These are phyloP conservation scores for Ctenopoma multispine DNA, from an alignment of 2,797 vertebrate species.

Conservation along the genomic window DNA sequence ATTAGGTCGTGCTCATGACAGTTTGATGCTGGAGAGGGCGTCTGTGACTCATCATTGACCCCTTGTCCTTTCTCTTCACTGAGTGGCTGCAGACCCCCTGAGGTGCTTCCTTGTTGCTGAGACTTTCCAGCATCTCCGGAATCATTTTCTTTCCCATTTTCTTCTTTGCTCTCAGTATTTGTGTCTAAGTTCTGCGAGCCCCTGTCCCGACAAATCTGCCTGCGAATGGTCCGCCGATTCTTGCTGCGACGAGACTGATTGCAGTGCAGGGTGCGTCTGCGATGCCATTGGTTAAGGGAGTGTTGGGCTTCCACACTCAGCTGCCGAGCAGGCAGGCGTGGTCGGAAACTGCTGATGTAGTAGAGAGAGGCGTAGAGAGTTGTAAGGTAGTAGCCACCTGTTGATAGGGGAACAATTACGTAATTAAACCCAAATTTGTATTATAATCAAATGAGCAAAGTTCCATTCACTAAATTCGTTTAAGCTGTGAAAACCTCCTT, in stretches of 20 bases:
- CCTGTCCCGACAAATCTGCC: slow-evolving; percentile 31
- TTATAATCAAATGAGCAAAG: not conserved
- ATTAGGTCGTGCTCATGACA: slow-evolving; percentile 1
- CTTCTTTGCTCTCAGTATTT: slow-evolving; percentile 14
- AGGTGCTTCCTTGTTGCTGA: slow-evolving; percentile 18
- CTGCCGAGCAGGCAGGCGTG: slow-evolving; percentile 79
- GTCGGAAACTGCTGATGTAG: slow-evolving; percentile 89
- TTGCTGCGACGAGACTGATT: slow-evolving; percentile 70
- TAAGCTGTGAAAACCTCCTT: too few relatives aligned
- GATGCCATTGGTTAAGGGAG: slow-evolving; percentile 91
- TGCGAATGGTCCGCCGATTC: slow-evolving; percentile 73
- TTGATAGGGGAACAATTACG: slow-evolving; percentile 1
- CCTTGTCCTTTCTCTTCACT: slow-evolving; percentile 35
- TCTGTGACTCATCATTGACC: slow-evolving; percentile 9
- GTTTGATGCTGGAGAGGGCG: not conserved
- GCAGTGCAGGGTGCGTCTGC: slow-evolving; percentile 88
- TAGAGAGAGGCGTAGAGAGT: slow-evolving; percentile 90
- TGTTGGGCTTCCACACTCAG: slow-evolving; percentile 88
- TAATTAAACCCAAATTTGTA: not conserved
- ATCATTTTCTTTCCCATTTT: slow-evolving; percentile 9
- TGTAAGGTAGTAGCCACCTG: slow-evolving; percentile 93
- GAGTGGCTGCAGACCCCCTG: slow-evolving; percentile 28
- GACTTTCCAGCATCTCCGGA: not conserved
- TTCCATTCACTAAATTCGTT: too few relatives aligned
- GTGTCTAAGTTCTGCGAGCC: not conserved